phyloP scores from a whole-genome alignment of 2,113 vertebrate genomes.

The Cyanistes caeruleus region DNA sequence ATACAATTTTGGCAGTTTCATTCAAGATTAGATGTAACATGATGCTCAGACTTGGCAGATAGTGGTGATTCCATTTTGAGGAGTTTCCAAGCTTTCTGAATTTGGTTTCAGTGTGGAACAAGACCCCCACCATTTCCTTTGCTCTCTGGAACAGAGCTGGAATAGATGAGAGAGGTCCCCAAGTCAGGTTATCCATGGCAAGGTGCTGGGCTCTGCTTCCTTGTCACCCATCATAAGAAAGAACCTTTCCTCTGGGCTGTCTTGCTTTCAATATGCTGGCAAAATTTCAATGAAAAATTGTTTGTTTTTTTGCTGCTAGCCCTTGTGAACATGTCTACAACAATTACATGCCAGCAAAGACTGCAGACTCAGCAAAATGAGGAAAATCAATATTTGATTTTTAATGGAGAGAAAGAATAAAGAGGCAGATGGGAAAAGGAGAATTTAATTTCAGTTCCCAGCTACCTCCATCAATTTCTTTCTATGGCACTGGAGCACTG shows the following conservation, averaged over 20 bases:
- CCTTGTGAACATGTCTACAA: background rate
- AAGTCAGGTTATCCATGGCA: background rate
- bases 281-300: background rate
- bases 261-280: background rate
- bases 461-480: background rate
- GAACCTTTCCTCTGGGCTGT: background rate
- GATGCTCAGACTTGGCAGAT: background rate
- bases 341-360: background rate
- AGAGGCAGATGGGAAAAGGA: background rate
- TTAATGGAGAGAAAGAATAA: background rate
- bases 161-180: background rate
- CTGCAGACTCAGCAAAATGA: background rate
- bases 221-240: fast-evolving
- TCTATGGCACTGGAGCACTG: background rate
- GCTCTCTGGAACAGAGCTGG: background rate
- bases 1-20: background rate
- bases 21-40: background rate
- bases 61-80: background rate
- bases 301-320: background rate
- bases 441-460: background rate
- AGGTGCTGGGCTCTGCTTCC: background rate
- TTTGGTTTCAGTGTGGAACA: background rate
- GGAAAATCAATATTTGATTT: background rate
- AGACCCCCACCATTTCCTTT: background rate
- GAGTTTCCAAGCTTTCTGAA: background rate